A percentile compares a stretch with the other conserved stretches of the same genome.
Evolutionary conservation across 2,888 invertebrate species (phyloP).

Genomic region (Baronia brevicornis): DNA sequence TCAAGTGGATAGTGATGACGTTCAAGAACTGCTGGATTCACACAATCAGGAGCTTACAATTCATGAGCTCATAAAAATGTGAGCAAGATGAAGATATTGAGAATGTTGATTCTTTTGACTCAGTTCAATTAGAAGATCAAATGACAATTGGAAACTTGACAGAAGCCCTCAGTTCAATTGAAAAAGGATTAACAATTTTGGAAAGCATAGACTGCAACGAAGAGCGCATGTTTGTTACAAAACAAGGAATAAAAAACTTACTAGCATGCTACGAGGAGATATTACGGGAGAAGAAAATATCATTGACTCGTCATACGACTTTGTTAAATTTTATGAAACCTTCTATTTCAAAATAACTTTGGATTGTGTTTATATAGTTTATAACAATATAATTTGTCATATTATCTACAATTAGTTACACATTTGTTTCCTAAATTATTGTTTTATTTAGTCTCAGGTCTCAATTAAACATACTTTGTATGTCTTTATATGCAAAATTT

Average conservation of each 20-base stretch:
- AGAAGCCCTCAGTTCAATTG: conserved; percentile 16
- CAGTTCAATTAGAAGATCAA: conserved; percentile 22
- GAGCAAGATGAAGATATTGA: conserved; percentile 24
- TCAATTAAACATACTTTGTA: too few relatives aligned
- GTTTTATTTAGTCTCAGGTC: too few relatives aligned
- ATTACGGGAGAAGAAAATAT: conserved; percentile 13
- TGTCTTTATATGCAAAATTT: too few relatives aligned
- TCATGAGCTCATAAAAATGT: conserved; percentile 23
- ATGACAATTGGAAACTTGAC: conserved; percentile 19
- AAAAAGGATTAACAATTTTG: conserved; percentile 18
- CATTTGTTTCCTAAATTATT: conserved; percentile 18
- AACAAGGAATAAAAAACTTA: conserved; percentile 17
- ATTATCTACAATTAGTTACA: conserved; percentile 5
- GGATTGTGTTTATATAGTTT: conserved; percentile 4
- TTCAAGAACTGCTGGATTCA: conserved; percentile 27
- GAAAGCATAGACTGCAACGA: conserved; percentile 17
- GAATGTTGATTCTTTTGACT: conserved; percentile 19
- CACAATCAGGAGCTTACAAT: conserved; percentile 27
- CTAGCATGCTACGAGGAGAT: conserved; percentile 16
- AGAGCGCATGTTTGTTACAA: conserved; percentile 12
- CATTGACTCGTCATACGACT: conserved; percentile 14
- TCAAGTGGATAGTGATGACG: conserved; percentile 26
- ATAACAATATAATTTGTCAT: conserved; percentile 3
- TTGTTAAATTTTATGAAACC: conserved; percentile 17
- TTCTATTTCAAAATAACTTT: conserved; percentile 16